Percentiles rank a stretch among this genome's conserved stretches.
These are phyloP conservation scores for Epiblema foenella DNA, from an alignment of 2,888 invertebrate species.

Conservation along the genomic window DNA sequence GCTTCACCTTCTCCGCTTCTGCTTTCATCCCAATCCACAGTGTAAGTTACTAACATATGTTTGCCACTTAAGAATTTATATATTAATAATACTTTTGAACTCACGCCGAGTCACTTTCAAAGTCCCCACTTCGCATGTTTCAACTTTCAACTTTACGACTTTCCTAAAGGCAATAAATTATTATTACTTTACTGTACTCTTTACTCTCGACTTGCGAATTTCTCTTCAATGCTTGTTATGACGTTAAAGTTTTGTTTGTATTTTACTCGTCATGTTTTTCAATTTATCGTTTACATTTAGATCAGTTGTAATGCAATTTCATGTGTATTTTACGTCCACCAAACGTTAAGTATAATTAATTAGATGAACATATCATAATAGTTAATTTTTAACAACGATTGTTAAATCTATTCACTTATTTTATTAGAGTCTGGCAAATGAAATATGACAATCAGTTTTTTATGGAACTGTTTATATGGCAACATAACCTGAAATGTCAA, in stretches of 20 bases:
- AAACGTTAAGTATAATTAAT: too few species aligned
- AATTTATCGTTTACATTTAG: slow-evolving; percentile 6
- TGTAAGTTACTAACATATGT: neutral
- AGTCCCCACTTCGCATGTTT: slow-evolving; percentile 22
- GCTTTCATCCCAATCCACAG: neutral
- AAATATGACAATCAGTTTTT: too few species aligned
- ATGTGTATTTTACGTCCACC: neutral
- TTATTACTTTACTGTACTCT: slow-evolving; percentile 30
- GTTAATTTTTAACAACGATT: too few species aligned
- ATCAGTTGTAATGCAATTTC: neutral
- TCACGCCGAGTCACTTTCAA: slow-evolving; percentile 5
- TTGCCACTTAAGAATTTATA: slow-evolving; percentile 23
- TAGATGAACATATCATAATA: too few species aligned
- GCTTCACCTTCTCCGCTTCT: too few species aligned
- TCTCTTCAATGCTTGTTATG: slow-evolving; percentile 20
- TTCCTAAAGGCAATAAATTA: slow-evolving; percentile 35
- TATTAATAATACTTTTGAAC: neutral
- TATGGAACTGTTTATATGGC: too few species aligned
- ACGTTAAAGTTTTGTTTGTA: slow-evolving; percentile 14
- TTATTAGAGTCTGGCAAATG: too few species aligned
- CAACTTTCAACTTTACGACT: slow-evolving; percentile 40
- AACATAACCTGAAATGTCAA: too few species aligned
- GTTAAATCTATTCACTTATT: too few species aligned
- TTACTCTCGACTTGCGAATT: slow-evolving; percentile 30
- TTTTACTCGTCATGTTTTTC: slow-evolving; percentile 8